Base-by-base conservation (phyloP, 2,888 invertebrate species). In the Branchipolynoe longqiensis region DNA sequence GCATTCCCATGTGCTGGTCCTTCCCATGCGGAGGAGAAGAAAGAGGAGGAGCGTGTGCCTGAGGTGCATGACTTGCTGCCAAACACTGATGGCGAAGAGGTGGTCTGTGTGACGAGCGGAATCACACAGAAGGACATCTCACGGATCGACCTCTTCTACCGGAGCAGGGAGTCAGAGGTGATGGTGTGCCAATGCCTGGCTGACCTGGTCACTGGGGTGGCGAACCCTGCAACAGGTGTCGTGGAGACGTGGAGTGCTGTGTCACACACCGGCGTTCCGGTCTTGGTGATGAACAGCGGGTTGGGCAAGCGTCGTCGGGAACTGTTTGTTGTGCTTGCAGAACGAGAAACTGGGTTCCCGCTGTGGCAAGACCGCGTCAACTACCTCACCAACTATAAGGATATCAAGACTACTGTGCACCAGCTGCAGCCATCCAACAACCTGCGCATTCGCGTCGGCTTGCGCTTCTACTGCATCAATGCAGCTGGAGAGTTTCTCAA, bases 271-370 rank as follows among this genome's bases (percentile, higher is more conserved):
- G 88, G 88, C 6, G 86, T 88, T 2, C 88, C 87, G 6, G 87
- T 88, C 6, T 81, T 84, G 41, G 85, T 88, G 22, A 41, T 88
- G 2, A 88, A 87, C 87, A 82, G 85, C 0, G 88, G 88, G 2
- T 41, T 25, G 4, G 86, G 87, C 0, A 83, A 62, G 25, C 38
- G 78, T 0, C 64, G 59, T 2, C 64, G 88, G 18, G 86, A 87
- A 31, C 74, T 88, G 41, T 54, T 36, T 25, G 56, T 88, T 8
- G 62, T 86, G 12, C 54, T 88, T 18, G 88, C 88, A 22, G 88
- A 88, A 48, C 28, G 85, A 3, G 86, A 87, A 40, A 88, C 88
- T 22, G 88, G 87, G 4, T 87, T 88, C 64, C 87, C 87, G 1
- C 69, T 88, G 8, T 88, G 88, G 88, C 58, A 85, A 81, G 87